Percentiles rank a stretch among this genome's conserved stretches.
Evolutionary conservation across 2,113 vertebrate genomes (phyloP).

Genomic region (Myodes glareolus): DNA sequence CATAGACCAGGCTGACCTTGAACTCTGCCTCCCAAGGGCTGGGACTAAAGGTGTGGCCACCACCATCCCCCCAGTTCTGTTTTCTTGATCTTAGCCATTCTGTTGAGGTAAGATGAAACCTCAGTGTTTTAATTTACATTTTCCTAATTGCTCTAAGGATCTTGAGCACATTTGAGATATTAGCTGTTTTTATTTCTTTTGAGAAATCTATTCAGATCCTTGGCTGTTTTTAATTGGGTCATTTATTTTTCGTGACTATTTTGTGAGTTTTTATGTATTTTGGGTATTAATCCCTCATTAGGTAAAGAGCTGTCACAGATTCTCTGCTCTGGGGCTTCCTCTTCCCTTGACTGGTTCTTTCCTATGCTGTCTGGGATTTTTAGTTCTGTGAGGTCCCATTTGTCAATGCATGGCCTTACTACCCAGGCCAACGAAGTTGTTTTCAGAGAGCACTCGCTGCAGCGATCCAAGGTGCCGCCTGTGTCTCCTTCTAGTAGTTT

Average conservation of each 20-base stretch:
- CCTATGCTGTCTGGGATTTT: not conserved
- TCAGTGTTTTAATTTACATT: not conserved
- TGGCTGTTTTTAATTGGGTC: not conserved
- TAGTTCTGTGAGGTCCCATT: not conserved
- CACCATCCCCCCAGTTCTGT: not conserved
- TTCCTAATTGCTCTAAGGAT: not conserved
- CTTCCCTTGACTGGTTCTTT: not conserved
- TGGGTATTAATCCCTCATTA: not conserved
- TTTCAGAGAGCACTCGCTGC: not conserved
- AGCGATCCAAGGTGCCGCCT: no score
- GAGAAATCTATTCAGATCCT: not conserved
- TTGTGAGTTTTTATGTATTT: not conserved
- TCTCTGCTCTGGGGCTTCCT: not conserved
- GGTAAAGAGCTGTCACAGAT: not conserved
- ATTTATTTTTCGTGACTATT: not conserved
- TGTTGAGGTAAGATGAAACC: not conserved
- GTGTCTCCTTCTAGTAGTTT: not conserved
- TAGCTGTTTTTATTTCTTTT: not conserved
- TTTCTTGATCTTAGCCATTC: not conserved
- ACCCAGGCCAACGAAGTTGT: not conserved
- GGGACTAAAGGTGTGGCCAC: not conserved
- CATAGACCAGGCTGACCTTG: not conserved
- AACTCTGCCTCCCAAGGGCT: not conserved
- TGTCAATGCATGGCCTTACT: not conserved
- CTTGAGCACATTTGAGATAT: not conserved